A percentile compares a stretch with the other conserved stretches of the same genome.
Conservation (phyloP, 2,797 vertebrate species). For the Leuciscus waleckii region DNA sequence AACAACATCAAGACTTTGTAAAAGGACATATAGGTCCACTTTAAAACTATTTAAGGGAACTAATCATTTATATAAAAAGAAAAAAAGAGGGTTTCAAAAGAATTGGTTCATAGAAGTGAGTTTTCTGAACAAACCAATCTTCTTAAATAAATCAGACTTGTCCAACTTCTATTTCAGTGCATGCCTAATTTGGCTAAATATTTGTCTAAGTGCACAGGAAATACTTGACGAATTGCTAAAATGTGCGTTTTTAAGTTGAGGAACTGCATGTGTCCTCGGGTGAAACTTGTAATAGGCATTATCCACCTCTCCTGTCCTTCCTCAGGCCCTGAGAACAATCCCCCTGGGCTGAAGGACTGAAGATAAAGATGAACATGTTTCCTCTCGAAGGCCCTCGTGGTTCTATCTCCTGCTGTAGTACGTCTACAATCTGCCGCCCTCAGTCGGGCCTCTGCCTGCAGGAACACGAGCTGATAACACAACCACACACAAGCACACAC, state of each 20-base stretch:
- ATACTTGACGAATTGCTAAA: neutral
- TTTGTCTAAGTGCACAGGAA: slow-evolving; percentile 19
- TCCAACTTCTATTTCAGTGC: neutral
- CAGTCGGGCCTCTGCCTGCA: slow-evolving; percentile 37
- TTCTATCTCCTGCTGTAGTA: slow-evolving; percentile 48
- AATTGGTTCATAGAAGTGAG: neutral
- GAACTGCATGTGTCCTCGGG: neutral
- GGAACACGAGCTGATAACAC: slow-evolving; percentile 45
- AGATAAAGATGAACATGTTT: slow-evolving; percentile 51
- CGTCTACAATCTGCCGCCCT: slow-evolving; percentile 19
- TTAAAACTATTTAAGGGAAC: neutral
- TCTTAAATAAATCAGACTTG: slow-evolving; percentile 1
- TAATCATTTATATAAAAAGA: neutral
- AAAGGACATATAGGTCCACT: neutral
- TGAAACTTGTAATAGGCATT: slow-evolving; percentile 24
- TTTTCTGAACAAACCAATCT: neutral
- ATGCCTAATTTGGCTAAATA: slow-evolving; percentile 12
- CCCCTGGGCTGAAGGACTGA: slow-evolving; percentile 36
- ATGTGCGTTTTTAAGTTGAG: slow-evolving; percentile 8
- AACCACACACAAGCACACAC: slow-evolving; percentile 13
- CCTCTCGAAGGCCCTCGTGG: slow-evolving; percentile 38
- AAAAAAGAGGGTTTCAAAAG: neutral
- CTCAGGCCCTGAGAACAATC: neutral
- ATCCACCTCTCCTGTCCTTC: slow-evolving; percentile 39
- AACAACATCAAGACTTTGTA: neutral